Conservation (phyloP, 2,888 invertebrate genomes). For the Parnassius orleans region DNA sequence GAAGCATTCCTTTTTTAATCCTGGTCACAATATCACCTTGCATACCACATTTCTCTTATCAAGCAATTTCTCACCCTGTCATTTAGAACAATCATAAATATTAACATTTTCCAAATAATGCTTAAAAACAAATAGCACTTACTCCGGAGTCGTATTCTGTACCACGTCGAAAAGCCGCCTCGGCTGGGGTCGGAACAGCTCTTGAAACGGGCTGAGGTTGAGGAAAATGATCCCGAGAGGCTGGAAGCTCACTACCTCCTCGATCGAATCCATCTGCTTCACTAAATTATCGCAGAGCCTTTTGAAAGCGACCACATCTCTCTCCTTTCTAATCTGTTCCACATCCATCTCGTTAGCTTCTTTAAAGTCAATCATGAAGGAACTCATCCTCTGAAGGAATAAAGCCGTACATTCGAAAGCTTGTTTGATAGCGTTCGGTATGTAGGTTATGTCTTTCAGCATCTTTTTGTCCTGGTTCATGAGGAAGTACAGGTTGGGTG, state of each 20-base stretch:
- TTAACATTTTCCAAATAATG: background rate
- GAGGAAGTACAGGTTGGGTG: constrained; percentile 86
- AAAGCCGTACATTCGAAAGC: constrained; percentile 83
- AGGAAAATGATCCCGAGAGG: constrained; percentile 88
- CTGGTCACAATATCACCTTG: no score
- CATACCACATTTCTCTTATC: background rate
- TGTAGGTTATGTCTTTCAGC: constrained; percentile 75
- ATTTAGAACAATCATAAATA: constrained; percentile 18
- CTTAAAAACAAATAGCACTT: constrained; percentile 39
- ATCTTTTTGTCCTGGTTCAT: constrained; percentile 84
- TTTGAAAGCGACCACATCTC: constrained; percentile 84
- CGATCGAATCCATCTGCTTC: constrained; percentile 84
- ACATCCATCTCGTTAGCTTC: constrained; percentile 86
- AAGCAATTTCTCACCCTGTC: no score
- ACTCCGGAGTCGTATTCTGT: constrained; percentile 84
- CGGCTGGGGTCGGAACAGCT: constrained; percentile 86
- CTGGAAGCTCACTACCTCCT: constrained; percentile 84
- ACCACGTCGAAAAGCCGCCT: constrained; percentile 84
- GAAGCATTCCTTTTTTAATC: no score
- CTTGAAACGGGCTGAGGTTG: constrained; percentile 86
- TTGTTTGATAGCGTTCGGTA: constrained; percentile 78
- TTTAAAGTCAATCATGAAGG: constrained; percentile 84
- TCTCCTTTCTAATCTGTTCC: constrained; percentile 82
- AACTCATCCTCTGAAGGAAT: constrained; percentile 84
- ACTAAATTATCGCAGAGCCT: constrained; percentile 85